A percentile compares a stretch with the other conserved stretches of the same genome.
Conservation (phyloP, 2,797 vertebrate genomes). For the Acrocephalus scirpaceus region DNA sequence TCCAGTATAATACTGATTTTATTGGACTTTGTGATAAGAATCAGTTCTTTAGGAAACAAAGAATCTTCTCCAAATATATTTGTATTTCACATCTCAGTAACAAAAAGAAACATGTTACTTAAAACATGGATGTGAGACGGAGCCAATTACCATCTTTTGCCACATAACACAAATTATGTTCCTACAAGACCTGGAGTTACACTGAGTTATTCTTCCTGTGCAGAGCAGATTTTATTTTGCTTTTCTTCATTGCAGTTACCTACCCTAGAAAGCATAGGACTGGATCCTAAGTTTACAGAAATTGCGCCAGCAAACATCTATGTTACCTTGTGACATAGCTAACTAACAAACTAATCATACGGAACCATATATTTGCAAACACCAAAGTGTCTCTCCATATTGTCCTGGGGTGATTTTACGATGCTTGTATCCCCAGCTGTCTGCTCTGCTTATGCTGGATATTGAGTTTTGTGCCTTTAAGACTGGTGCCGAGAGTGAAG, state of each 20-base stretch:
- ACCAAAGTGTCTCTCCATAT: not conserved
- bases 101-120: not conserved
- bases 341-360: not conserved
- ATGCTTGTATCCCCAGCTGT: not conserved
- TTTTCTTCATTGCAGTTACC: not conserved
- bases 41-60: not conserved
- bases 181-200: not conserved
- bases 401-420: not conserved
- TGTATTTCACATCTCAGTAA: not conserved
- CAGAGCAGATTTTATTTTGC: not conserved
- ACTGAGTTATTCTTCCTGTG: not conserved
- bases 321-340: not conserved
- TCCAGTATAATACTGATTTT: not conserved
- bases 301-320: not conserved
- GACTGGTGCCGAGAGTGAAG: fast-evolving
- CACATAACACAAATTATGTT: not conserved
- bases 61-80: not conserved
- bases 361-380: not conserved
- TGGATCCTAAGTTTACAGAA: not conserved
- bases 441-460: not conserved
- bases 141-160: not conserved
- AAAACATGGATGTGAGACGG: not conserved
- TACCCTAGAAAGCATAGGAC: not conserved
- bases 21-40: not conserved
- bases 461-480: not conserved